phyloP scores from a whole-genome alignment of 2,797 vertebrate genomes.

The Pangasius krempfi region DNA sequence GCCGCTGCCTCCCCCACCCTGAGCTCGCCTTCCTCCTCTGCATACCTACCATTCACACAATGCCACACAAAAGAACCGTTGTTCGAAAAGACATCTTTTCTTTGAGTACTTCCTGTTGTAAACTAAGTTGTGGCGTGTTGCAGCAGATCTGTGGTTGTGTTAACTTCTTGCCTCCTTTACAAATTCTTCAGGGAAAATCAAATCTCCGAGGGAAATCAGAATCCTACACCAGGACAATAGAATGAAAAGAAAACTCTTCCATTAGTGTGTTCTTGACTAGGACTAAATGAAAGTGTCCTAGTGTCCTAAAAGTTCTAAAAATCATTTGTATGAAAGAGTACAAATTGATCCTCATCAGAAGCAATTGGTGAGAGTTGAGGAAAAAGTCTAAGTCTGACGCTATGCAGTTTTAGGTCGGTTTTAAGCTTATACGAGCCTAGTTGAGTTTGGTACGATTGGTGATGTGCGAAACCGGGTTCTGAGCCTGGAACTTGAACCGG shows the following conservation, averaged over 20 bases:
- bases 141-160: slow-evolving; percentile 10
- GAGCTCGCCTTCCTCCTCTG: slow-evolving; percentile 27
- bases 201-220: no score
- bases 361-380: background rate
- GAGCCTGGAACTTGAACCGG: no score
- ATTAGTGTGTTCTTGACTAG: background rate
- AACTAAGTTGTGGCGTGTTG: slow-evolving; percentile 12
- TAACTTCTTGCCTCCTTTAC: background rate
- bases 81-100: slow-evolving; percentile 27
- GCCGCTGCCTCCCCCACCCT: slow-evolving; percentile 16
- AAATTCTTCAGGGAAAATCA: background rate
- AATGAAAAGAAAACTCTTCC: background rate
- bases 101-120: slow-evolving; percentile 40
- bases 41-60: slow-evolving; percentile 33
- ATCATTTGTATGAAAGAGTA: background rate
- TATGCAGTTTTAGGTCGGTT: background rate
- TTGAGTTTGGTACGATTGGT: background rate
- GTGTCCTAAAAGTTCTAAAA: background rate
- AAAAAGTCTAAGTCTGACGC: background rate
- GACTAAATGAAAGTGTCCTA: background rate
- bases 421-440: no score
- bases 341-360: background rate
- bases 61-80: slow-evolving; percentile 32
- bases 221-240: background rate
- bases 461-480: no score